Conservation (phyloP, 2,888 invertebrate species). For the Platycnemis pennipes region DNA sequence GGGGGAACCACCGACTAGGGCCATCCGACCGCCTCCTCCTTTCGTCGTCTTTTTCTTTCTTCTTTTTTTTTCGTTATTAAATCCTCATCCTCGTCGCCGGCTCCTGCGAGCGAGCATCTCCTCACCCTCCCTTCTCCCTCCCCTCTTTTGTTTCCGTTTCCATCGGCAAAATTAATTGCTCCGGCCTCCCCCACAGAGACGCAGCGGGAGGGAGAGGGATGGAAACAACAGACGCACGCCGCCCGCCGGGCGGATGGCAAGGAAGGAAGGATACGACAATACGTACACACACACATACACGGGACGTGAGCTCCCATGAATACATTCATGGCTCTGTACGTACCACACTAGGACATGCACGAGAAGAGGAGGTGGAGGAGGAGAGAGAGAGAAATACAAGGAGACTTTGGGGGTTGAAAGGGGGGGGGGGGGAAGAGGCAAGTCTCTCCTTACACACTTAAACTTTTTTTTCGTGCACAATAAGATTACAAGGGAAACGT, state of each 20-base stretch:
- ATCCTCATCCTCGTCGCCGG: slow-evolving; percentile 15
- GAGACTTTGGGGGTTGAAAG: background rate
- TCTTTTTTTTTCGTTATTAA: background rate
- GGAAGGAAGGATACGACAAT: too few relatives aligned
- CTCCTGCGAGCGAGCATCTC: background rate
- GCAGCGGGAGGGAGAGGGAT: background rate
- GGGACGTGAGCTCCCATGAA: too few relatives aligned
- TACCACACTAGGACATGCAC: background rate
- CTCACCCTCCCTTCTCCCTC: background rate
- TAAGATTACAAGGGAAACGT: background rate
- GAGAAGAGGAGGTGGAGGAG: background rate
- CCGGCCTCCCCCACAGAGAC: slow-evolving; percentile 19
- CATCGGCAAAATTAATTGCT: slow-evolving; percentile 39
- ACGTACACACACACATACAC: background rate
- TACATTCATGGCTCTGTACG: too few relatives aligned
- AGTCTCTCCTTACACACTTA: background rate
- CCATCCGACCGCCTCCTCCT: background rate
- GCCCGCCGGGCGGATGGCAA: background rate
- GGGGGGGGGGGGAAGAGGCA: too few relatives aligned
- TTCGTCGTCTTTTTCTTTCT: background rate
- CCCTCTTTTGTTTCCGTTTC: background rate
- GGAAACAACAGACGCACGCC: background rate
- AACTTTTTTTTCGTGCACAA: background rate
- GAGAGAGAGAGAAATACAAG: background rate
- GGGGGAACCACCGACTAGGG: background rate